Evolutionary conservation across 2,888 invertebrate species (phyloP), one percentile per base, ranked within the genome.

Genomic region (Heteromyza rotundicornis): DNA sequence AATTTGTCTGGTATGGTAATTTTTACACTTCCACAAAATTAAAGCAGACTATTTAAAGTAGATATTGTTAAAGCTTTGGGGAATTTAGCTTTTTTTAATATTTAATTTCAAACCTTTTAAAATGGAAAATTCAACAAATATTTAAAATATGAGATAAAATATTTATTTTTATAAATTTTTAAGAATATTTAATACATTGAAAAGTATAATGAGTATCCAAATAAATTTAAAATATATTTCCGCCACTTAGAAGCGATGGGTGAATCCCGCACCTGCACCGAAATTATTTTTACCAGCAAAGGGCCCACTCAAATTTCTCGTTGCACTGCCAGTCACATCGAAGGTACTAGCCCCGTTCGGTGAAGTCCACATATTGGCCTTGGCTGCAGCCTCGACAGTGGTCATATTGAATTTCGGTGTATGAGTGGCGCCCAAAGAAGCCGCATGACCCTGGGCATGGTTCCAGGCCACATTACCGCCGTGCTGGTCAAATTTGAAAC

Each of bases 1-100:
- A 76, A 72, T 64, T 70, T 64, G 63, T 72, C 74, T 72, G 62
- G 68, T 78, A 77, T 79, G 75, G 70, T 67, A 74, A 78, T 74
- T 70, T 63, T 51, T 12, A 54, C 44, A n/a, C n/a, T n/a, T n/a
- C n/a, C n/a, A n/a, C n/a, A n/a, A n/a, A n/a, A n/a, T n/a, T n/a
- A n/a, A n/a, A n/a, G n/a, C n/a, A n/a, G n/a, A n/a, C n/a, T n/a
- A n/a, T n/a, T n/a, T n/a, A n/a, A n/a, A n/a, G n/a, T n/a, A n/a
- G n/a, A n/a, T n/a, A n/a, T n/a, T n/a, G n/a, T n/a, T n/a, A n/a
- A n/a, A n/a, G n/a, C n/a, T n/a, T n/a, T n/a, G n/a, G n/a, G n/a
- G n/a, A n/a, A n/a, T n/a, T n/a, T n/a, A n/a, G n/a, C n/a, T n/a
- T n/a, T n/a, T n/a, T n/a, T n/a, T n/a, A n/a, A n/a, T n/a, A n/a